Base-by-base conservation (phyloP, 2,888 invertebrate genomes). In the Athalia rosae region DNA sequence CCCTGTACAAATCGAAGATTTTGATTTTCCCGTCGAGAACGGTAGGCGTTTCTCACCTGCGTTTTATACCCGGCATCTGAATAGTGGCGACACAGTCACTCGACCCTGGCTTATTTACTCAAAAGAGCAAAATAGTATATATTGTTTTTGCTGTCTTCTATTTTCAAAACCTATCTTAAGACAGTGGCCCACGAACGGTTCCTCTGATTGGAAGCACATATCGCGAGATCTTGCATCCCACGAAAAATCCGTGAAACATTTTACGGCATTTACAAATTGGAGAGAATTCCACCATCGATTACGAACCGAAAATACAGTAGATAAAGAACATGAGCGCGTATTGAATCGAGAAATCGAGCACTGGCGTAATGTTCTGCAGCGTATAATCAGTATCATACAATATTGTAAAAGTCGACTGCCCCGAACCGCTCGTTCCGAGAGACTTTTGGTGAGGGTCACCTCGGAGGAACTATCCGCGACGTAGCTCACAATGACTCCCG, bases 301-400 rank as follows among this genome's bases (percentile, higher is more conserved):
- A 9, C 48, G 15, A 58, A 69, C 67, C 47, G 59, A 77, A 41
- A 58, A 67, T 50, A 61, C 61, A 58, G 66, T 79, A 58, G 77
- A 80, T 56, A 67, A 47, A 69, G 67, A 62, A 66, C 48, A 78
- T 56, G 59, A 78, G 59, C 53, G 76, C 58, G 76, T 50, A 66
- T 66, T 79, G 56, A 78, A 77, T 62, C 78, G 78, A 9, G 78
- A 80, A 76, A 77, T 73, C 59, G 76, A 78, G 59, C 79, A 79
- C 78, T 79, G 79, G 79, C 76, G 63, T 56, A 69, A 66, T 78
- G 79, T 80, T 76, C 74, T 81, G 67, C 73, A 78, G 73, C 71
- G 80, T 53, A 67, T 80, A n/a, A 66, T 81, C 47, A 77, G 79
- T 77, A 77, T 79, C 62, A 76, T 79, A 76, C 78, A 79, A 77